phyloP scores from a whole-genome alignment of 2,888 invertebrate genomes.

The Drosophila formosana region DNA sequence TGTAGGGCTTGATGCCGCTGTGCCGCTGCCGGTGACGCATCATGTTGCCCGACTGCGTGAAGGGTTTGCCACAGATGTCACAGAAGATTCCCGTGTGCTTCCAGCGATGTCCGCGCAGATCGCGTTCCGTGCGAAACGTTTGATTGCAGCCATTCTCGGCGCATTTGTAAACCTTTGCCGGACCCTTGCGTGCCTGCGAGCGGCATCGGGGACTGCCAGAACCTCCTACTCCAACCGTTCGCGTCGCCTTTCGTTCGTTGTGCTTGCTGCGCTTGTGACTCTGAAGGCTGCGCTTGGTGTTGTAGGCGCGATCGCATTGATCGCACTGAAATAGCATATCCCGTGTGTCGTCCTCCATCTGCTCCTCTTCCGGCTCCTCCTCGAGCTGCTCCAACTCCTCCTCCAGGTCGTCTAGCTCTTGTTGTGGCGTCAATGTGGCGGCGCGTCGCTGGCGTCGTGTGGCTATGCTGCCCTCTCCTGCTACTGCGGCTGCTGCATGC shows the following conservation, averaged over 20 bases:
- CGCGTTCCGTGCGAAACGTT: slow-evolving; percentile 73
- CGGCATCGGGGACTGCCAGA: background rate
- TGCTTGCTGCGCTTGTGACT: slow-evolving; percentile 72
- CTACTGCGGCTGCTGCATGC: slow-evolving; percentile 6
- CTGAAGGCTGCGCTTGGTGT: slow-evolving; percentile 71
- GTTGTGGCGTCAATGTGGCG: slow-evolving; percentile 36
- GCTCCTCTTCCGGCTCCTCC: slow-evolving; percentile 25
- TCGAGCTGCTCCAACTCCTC: slow-evolving; percentile 33
- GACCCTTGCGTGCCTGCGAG: slow-evolving; percentile 36
- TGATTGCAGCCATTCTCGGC: slow-evolving; percentile 68
- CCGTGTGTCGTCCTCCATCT: slow-evolving; percentile 49
- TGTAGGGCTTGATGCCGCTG: slow-evolving; percentile 82
- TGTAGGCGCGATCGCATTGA: slow-evolving; percentile 74
- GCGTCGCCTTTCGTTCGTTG: slow-evolving; percentile 18
- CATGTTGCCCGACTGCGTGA: slow-evolving; percentile 82
- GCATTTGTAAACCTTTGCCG: slow-evolving; percentile 64
- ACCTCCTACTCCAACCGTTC: background rate
- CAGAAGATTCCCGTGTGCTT: slow-evolving; percentile 83
- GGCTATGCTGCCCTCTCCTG: slow-evolving; percentile 17
- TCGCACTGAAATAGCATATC: slow-evolving; percentile 74
- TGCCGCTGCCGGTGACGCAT: slow-evolving; percentile 82
- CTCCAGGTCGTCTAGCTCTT: slow-evolving; percentile 6
- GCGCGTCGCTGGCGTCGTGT: slow-evolving; percentile 28
- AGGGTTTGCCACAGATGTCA: slow-evolving; percentile 81
- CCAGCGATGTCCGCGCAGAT: slow-evolving; percentile 77